Evolutionary conservation across 2,113 vertebrate genomes (phyloP), one percentile per base, ranked within the genome.

Genomic region (western clawed frog (Xenopus tropicalis)): DNA sequence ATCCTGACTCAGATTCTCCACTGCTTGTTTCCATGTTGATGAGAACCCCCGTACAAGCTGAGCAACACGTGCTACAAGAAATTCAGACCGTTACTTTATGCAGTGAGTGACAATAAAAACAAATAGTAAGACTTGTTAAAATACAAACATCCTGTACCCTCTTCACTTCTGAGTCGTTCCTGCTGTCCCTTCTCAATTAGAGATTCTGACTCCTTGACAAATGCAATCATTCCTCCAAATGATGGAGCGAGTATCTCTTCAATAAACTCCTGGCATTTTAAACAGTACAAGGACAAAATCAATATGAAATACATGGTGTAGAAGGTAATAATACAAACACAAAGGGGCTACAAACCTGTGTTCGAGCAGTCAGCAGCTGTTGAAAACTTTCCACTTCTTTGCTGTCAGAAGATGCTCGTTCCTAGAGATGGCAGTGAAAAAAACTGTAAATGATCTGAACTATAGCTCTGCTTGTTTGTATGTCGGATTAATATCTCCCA

Each of bases 301-400:
- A 29, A 29, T 29, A 9, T 37, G 29, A 37, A 37, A 37, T 4
- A 37, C 29, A 37, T 37, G 29, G 29, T 8, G 29, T 37, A 37
- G 29, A 37, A 37, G 25, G 25, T 29, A 29, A 9, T 9, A 37
- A 37, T 37, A 37, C 1, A 37, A 37, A 37, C 2, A 37, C 29
- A 37, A 6, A 37, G 29, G 11, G 3, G 46, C 3, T 14, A 13
- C 46, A 48, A 10, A 92, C 95, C 91, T 97, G 95, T 0, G 93
- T 96, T 71, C 94, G 85, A 0, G 95, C 95, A n/a, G 88, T 86
- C 0, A 97, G 92, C 37, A 97, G 90, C 86, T 97, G 95, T 80
- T 97, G 95, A 79, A 97, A 97, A 7, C 95, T 90, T 24, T 97
- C 95, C 66, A 96, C 95, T 77, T 97, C 95, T 43, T 97, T 97